phyloP scores from a whole-genome alignment of 2,113 vertebrate species.

The Galeopterus variegatus region DNA sequence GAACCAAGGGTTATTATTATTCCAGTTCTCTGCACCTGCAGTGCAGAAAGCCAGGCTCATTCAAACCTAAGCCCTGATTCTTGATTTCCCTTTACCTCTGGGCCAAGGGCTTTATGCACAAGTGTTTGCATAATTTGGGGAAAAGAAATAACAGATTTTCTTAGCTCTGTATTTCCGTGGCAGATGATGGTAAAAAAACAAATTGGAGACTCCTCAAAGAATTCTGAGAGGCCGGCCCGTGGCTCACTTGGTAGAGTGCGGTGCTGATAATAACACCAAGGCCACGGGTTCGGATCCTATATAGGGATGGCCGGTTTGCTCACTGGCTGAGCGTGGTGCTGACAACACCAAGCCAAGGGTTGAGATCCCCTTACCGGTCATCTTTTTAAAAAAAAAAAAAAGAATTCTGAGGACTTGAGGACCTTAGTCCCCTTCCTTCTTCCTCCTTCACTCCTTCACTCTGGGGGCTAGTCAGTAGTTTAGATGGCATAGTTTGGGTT shows the following conservation, averaged over 20 bases:
- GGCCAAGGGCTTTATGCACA: not conserved
- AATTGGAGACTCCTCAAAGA: not conserved
- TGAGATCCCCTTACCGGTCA: no score
- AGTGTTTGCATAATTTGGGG: not conserved
- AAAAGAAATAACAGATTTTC: not conserved
- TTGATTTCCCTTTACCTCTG: not conserved
- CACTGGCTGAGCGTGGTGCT: no score
- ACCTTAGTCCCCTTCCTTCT: not conserved
- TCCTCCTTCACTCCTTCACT: not conserved
- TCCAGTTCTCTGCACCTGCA: not conserved
- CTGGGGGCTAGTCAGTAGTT: not conserved
- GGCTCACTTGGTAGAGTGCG: no score
- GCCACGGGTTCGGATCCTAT: no score
- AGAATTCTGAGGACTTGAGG: not conserved
- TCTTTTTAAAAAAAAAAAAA: no score
- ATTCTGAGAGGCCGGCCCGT: no score
- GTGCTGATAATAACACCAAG: no score
- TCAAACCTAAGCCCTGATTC: not conserved
- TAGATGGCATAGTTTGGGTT: not conserved
- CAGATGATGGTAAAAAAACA: not conserved
- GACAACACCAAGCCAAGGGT: no score
- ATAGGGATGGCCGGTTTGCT: no score
- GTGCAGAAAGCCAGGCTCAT: not conserved
- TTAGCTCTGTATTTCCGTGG: not conserved
- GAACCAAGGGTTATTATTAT: not conserved